Conservation (phyloP, 1,140 invertebrate species). For the Achatina immaculata region DNA sequence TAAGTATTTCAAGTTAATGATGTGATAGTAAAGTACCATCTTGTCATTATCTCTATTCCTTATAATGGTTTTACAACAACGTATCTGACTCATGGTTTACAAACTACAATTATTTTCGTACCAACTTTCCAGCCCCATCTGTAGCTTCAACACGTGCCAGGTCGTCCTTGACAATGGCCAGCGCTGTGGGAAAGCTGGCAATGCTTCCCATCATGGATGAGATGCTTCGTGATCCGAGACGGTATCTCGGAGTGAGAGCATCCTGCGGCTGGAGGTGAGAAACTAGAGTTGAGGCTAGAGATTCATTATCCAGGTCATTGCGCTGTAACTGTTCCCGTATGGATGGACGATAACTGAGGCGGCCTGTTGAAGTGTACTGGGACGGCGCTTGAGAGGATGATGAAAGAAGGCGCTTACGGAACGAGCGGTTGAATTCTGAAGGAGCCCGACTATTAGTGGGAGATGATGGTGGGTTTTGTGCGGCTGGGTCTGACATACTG, state of each 20-base stretch:
- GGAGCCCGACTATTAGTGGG: slow-evolving; percentile 7
- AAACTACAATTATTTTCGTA: too few relatives aligned
- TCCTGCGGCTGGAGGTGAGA: slow-evolving; percentile 26
- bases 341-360: slow-evolving; percentile 9
- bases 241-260: slow-evolving; percentile 26
- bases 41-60: too few relatives aligned
- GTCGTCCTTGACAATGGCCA: slow-evolving; percentile 39
- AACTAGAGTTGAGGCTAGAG: slow-evolving; percentile 34
- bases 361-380: slow-evolving; percentile 27
- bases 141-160: slow-evolving; percentile 17
- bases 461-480: slow-evolving; percentile 13
- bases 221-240: slow-evolving; percentile 30
- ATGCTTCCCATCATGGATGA: slow-evolving; percentile 33
- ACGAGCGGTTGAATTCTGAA: not conserved
- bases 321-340: slow-evolving; percentile 11
- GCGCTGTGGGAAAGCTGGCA: slow-evolving; percentile 31
- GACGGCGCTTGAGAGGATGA: slow-evolving; percentile 21
- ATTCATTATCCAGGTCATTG: slow-evolving; percentile 34
- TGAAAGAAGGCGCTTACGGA: slow-evolving; percentile 24
- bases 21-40: too few relatives aligned
- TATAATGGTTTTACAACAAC: too few relatives aligned
- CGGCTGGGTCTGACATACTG: not conserved
- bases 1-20: too few relatives aligned
- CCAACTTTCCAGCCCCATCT: not conserved
- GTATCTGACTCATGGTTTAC: too few relatives aligned